These are phyloP conservation scores for Polylopha cassiicola DNA, from an alignment of 2,888 invertebrate genomes.

Conservation along the genomic window DNA sequence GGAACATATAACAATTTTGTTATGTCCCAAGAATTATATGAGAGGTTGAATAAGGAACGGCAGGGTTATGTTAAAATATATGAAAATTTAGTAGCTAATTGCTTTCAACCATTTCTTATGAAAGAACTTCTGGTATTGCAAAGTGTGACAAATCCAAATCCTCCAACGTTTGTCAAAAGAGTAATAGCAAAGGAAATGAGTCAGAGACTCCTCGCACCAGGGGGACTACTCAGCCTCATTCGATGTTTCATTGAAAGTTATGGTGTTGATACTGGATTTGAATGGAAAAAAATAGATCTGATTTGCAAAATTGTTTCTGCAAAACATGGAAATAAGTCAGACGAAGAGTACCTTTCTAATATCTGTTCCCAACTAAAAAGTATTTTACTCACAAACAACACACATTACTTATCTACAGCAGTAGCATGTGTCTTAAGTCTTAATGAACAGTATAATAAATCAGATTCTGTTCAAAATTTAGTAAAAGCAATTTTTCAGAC, in stretches of 20 bases:
- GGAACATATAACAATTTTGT: slow-evolving; percentile 51
- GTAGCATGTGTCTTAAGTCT: slow-evolving; percentile 75
- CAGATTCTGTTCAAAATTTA: slow-evolving; percentile 48
- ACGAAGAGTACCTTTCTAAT: slow-evolving; percentile 72
- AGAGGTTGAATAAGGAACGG: slow-evolving; percentile 68
- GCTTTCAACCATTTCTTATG: slow-evolving; percentile 79
- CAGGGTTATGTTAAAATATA: slow-evolving; percentile 69
- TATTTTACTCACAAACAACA: slow-evolving; percentile 60
- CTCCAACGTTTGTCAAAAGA: slow-evolving; percentile 80
- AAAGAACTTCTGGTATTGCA: slow-evolving; percentile 83
- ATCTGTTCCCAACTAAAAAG: slow-evolving; percentile 72
- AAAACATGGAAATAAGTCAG: slow-evolving; percentile 62
- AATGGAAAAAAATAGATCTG: slow-evolving; percentile 82
- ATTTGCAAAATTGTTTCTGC: slow-evolving; percentile 80
- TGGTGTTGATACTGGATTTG: slow-evolving; percentile 72
- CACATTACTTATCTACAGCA: slow-evolving; percentile 68
- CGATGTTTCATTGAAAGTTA: slow-evolving; percentile 80
- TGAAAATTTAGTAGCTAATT: slow-evolving; percentile 68
- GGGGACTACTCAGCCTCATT: slow-evolving; percentile 81
- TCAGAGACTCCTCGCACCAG: slow-evolving; percentile 73
- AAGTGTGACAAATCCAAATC: slow-evolving; percentile 62
- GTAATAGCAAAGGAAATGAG: slow-evolving; percentile 79
- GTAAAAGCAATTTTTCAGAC: slow-evolving; percentile 43
- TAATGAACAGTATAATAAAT: slow-evolving; percentile 63
- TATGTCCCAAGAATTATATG: slow-evolving; percentile 78